Evolutionary conservation across 2,888 invertebrate genomes (phyloP), one percentile per base, ranked within the genome.

Genomic region (Chymomyza fuscimana): DNA sequence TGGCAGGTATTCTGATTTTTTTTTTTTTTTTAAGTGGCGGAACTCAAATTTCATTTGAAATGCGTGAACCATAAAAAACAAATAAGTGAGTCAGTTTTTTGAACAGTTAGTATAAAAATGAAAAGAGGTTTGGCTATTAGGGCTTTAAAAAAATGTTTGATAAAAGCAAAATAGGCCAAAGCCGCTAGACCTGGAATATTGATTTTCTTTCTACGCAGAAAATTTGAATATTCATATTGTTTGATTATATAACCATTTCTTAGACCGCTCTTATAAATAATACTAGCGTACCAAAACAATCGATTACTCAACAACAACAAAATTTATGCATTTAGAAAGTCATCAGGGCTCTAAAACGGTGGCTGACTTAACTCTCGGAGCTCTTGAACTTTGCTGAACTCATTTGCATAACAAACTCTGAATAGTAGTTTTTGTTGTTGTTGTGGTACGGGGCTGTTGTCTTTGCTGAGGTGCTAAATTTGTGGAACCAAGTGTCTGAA

Each of bases 331-430:
- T 62, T 19, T 19, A 19, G 19, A 19, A 19, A 19, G 19, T 19
- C 19, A 19, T 19, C 19, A 19, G 19, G 19, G 19, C 19, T 19
- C 2, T 19, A 19, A 19, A 19, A 19, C 19, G 19, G 54, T 69
- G 63, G 56, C 62, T 70, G 32, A 19, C 62, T 58, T 61, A 46
- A 36, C 40, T 36, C 66, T 64, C 67, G 22, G 54, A 36, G 50
- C 16, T 62, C 15, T 36, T 25, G 32, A 32, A 29, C 40, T 46
- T 62, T 16, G 65, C 68, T 70, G 22, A 40, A 46, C 64, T 68
- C 72, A 78, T 83, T 86, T 81, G 63, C 86, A 86, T 83, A 83
- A 76, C 76, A 70, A 81, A 73, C 69, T 70, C 22, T 54, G 50
- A 59, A 32, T 59, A 50, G 56, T 36, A 58, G 1, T 63, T n/a